A percentile compares a stretch with the other conserved stretches of the same genome.
Evolutionary conservation across 1,140 invertebrate genomes (phyloP).

Genomic region (Apis dorsata): DNA sequence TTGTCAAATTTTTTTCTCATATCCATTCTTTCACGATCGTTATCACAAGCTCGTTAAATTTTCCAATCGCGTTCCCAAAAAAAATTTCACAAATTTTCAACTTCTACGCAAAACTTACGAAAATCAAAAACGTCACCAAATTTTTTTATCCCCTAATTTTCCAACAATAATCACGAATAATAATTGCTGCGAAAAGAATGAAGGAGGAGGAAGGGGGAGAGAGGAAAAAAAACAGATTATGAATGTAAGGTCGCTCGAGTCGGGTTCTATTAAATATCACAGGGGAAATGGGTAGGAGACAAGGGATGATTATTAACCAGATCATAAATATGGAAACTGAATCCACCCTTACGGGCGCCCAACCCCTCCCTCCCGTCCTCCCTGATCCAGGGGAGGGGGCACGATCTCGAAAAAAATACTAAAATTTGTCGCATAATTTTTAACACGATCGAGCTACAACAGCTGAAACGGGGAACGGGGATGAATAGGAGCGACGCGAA

Average conservation of each 20-base stretch:
- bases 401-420: conserved; percentile 45
- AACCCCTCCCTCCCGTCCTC: background rate
- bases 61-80: too few species aligned
- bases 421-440: conserved; percentile 62
- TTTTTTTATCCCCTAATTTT: background rate
- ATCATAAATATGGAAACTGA: conserved; percentile 56
- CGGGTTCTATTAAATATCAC: conserved; percentile 24
- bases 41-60: too few species aligned
- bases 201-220: too few species aligned
- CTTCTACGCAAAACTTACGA: too few species aligned
- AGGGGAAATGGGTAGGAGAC: conserved; percentile 14
- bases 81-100: too few species aligned
- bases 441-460: conserved; percentile 50
- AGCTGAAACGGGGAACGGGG: conserved; percentile 41
- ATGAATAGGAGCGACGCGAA: conserved; percentile 61
- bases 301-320: conserved; percentile 52
- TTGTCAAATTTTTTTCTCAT: too few species aligned
- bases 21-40: too few species aligned
- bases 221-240: conserved; percentile 1
- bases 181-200: background rate
- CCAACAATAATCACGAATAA: background rate
- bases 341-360: conserved; percentile 3
- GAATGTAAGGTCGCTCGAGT: conserved; percentile 1
- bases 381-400: conserved; percentile 12
- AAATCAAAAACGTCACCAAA: too few species aligned